These are phyloP conservation scores for Cichlasoma orientale DNA, from an alignment of 2,797 vertebrate genomes.

Conservation along the genomic window DNA sequence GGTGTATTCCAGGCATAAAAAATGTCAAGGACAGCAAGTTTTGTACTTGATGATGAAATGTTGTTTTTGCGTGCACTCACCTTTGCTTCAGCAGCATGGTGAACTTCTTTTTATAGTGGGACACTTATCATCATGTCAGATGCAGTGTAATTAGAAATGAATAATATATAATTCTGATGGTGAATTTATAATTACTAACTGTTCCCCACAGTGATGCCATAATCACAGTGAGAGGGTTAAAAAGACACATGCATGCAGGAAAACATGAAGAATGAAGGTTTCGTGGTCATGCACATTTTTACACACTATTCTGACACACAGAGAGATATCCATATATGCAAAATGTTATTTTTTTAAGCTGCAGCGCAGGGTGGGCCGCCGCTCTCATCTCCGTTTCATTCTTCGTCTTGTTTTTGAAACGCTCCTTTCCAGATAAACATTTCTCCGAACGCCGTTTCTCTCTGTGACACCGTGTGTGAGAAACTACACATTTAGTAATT, in stretches of 20 bases:
- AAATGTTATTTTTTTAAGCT: not conserved
- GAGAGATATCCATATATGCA: not conserved
- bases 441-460: slow-evolving; percentile 5
- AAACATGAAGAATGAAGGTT: not conserved
- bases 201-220: not conserved
- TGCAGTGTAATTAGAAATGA: slow-evolving; percentile 52
- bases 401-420: slow-evolving; percentile 1
- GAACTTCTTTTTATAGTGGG: slow-evolving; percentile 48
- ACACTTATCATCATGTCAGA: slow-evolving; percentile 53
- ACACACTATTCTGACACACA: slow-evolving; percentile 4
- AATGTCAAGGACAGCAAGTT: slow-evolving; percentile 32
- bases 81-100: slow-evolving; percentile 29
- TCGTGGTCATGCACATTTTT: not conserved
- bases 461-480: not conserved
- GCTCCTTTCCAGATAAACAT: slow-evolving; percentile 28
- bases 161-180: slow-evolving; percentile 53
- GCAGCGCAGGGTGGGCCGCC: not conserved
- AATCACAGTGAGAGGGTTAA: slow-evolving; percentile 14
- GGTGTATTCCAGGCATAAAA: slow-evolving; percentile 29
- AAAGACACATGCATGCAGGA: not conserved
- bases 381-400: not conserved
- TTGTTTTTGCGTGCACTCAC: slow-evolving; percentile 45
- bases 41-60: slow-evolving; percentile 16
- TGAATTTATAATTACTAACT: slow-evolving; percentile 26
- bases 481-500: not conserved